phyloP scores from a whole-genome alignment of 2,113 vertebrate species.

The Salvelinus namaycush region DNA sequence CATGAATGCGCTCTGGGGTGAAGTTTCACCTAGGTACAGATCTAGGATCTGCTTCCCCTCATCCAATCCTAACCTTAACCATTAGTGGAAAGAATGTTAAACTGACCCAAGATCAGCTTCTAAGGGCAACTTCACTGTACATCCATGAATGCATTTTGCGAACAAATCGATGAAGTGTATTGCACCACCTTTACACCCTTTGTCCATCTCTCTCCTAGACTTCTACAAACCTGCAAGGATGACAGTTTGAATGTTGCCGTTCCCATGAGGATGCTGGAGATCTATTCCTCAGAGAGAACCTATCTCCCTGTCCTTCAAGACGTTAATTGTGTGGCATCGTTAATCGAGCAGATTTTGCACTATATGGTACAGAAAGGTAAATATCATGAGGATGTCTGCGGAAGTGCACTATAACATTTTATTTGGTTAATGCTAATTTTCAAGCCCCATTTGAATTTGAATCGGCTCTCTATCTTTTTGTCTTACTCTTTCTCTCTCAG shows the following conservation, averaged over 20 bases:
- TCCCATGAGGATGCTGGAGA: conserved; percentile 97
- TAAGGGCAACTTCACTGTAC: background rate
- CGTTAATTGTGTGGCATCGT: conserved; percentile 80
- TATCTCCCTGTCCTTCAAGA: conserved; percentile 88
- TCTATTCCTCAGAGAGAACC: conserved; percentile 90
- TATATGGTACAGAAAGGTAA: conserved; percentile 97
- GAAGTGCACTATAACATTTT: background rate
- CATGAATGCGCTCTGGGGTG: background rate
- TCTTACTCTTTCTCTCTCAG: conserved; percentile 61
- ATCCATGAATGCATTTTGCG: background rate
- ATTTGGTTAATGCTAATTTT: background rate
- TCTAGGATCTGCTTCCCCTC: background rate
- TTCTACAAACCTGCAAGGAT: conserved; percentile 84
- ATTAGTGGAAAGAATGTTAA: no score
- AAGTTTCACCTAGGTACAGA: no score
- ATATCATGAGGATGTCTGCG: conserved; percentile 13
- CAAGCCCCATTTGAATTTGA: no score
- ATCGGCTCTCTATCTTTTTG: background rate
- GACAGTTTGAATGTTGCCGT: conserved; percentile 92
- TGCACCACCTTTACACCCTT: background rate
- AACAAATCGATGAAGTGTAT: background rate
- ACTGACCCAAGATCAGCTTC: no score
- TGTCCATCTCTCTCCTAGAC: conserved; percentile 64
- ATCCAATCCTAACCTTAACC: no score
- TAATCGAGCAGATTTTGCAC: conserved; percentile 97